Percentiles rank a stretch among this genome's conserved stretches.
These are phyloP conservation scores for Lasioglossum vierecki DNA, from an alignment of 2,888 invertebrate genomes.

Conservation along the genomic window DNA sequence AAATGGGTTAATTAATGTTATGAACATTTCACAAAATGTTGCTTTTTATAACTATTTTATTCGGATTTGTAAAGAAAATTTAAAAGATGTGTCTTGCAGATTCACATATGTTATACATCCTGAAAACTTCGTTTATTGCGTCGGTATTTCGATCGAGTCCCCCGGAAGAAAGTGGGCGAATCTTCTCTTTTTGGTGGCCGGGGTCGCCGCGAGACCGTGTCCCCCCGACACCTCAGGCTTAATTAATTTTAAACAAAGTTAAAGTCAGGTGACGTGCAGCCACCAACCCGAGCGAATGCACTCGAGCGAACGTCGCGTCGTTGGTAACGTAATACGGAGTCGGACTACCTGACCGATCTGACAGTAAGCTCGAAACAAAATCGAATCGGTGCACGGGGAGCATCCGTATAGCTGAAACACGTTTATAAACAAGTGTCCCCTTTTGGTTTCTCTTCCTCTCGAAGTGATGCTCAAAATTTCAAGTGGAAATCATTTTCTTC, in stretches of 20 bases:
- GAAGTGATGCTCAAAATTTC: background rate
- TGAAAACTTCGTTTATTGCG: background rate
- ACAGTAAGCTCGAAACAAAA: constrained; percentile 72
- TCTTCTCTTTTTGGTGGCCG: constrained; percentile 1
- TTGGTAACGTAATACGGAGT: constrained; percentile 76
- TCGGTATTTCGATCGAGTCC: background rate
- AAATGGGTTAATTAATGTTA: no score
- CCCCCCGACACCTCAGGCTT: constrained; percentile 67
- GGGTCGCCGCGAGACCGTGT: constrained; percentile 19
- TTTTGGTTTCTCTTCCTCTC: background rate
- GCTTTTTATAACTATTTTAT: no score
- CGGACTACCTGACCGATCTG: constrained; percentile 75
- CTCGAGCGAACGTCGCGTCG: constrained; percentile 64
- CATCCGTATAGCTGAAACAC: constrained; percentile 57
- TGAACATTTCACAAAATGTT: no score
- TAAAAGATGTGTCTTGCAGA: no score
- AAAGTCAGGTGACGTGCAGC: constrained; percentile 74
- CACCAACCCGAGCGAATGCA: constrained; percentile 66
- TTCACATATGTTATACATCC: no score
- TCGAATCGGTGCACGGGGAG: constrained; percentile 65
- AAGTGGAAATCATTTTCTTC: background rate
- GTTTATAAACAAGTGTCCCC: constrained; percentile 47
- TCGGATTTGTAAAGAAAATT: no score
- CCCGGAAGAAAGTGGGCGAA: background rate
- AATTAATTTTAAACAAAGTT: constrained; percentile 75